Evolutionary conservation across 1,140 invertebrate genomes (phyloP).

Genomic region (Cydia amplana): DNA sequence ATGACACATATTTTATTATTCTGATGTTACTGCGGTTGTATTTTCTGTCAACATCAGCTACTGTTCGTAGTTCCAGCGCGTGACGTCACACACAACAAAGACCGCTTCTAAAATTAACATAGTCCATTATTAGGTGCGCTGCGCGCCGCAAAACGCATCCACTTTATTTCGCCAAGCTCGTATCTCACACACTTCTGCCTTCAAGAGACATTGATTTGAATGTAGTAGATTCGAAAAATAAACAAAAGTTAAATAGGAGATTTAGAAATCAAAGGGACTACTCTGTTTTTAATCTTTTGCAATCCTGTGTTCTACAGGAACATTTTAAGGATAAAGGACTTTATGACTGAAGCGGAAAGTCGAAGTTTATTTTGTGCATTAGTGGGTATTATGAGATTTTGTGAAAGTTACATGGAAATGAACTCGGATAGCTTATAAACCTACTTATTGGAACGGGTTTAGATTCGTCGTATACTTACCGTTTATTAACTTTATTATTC

Average conservation of each 20-base stretch:
- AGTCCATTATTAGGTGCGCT: conserved; percentile 1
- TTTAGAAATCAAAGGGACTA: neutral
- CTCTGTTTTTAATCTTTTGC: conserved; percentile 8
- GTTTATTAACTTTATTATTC: conserved; percentile 5
- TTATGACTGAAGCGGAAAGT: neutral
- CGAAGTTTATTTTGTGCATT: neutral
- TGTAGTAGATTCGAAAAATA: neutral
- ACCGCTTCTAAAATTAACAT: conserved; percentile 16
- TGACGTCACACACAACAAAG: conserved; percentile 6
- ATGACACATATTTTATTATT: no score
- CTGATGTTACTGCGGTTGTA: neutral
- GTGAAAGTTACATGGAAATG: neutral
- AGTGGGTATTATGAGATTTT: neutral
- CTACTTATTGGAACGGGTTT: conserved; percentile 9
- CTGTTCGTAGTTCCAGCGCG: conserved; percentile 1
- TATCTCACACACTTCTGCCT: neutral
- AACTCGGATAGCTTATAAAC: conserved; percentile 7
- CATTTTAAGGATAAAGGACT: neutral
- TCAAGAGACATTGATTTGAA: neutral
- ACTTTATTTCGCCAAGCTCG: neutral
- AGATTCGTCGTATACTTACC: neutral
- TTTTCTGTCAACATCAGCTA: neutral
- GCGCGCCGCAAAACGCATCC: conserved; percentile 1
- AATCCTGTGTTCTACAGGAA: neutral
- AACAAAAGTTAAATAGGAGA: neutral